Base-by-base conservation (phyloP, 2,888 invertebrate species). In the Tuta absoluta region DNA sequence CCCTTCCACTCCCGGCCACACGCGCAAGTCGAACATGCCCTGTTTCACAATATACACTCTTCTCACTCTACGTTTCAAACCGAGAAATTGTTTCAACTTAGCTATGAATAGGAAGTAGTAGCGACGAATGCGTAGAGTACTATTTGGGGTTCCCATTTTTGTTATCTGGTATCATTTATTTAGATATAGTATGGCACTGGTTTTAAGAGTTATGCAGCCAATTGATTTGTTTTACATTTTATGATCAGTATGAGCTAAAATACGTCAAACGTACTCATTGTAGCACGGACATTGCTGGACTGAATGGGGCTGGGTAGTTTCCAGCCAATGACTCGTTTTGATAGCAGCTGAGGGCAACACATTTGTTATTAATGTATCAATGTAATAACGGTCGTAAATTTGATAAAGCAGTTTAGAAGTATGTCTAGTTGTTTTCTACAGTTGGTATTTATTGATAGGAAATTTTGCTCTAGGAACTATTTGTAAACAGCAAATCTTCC, bases 1-100 rank as follows among this genome's bases (percentile, higher is more conserved):
- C 4, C 97, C 97, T 86, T 98, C 98, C 11, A 97, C 96, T 59
- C 95, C 95, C 0, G 97, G 95, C 98, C 98, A 98, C 28, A 99
- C 96, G 68, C 96, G 94, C 45, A 99, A 91, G 84, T 99, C 99
- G 80, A 97, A 93, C 94, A 97, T 96, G 7, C 97, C 95, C 93
- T 93, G 83, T 73, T 72, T 75, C 17, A 65, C 67, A 62, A 76
- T 72, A 70, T 8, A 33, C 33, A 33, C 33, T 33, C 17, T 37
- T 21, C 51, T 62, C 17, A 51, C 10, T 23, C 14, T 21, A 21
- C 41, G 19, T 33, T 24, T n/a, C 2, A 49, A 17, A 5, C 48
- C 62, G 49, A 70, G 73, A 17, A 78, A 67, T 68, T 71, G 75
- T 69, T 79, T 84, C 21, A 87, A 62, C 41, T 72, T 70, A 58